phyloP scores from a whole-genome alignment of 1,140 invertebrate genomes.

The Lasaia peninsularis region DNA sequence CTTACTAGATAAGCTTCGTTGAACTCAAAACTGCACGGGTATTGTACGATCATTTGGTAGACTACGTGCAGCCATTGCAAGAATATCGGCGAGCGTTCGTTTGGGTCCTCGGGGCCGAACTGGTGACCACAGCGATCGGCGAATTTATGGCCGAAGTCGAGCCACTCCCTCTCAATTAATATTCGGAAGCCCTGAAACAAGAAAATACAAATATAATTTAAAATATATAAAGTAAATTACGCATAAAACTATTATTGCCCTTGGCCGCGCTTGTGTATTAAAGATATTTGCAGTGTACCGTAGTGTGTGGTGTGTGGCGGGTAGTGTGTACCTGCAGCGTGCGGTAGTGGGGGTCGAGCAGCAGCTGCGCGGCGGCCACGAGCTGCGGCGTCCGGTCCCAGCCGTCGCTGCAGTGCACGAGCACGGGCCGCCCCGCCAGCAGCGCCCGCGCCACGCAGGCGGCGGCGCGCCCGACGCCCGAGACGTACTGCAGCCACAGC shows the following conservation, averaged over 20 bases:
- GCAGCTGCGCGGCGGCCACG: constrained; percentile 92
- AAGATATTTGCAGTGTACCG: too few species aligned
- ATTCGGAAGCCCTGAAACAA: constrained; percentile 89
- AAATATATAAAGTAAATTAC: background rate
- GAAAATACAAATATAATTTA: background rate
- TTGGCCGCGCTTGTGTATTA: too few species aligned
- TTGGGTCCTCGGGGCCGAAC: constrained; percentile 88
- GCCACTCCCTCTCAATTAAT: constrained; percentile 95
- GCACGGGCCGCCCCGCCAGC: constrained; percentile 90
- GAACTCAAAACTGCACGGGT: constrained; percentile 96
- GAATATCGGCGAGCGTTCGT: constrained; percentile 97
- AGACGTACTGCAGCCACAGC: constrained; percentile 94
- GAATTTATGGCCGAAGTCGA: constrained; percentile 98
- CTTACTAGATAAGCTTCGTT: constrained; percentile 94
- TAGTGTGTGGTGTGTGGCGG: background rate
- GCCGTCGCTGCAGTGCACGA: constrained; percentile 97
- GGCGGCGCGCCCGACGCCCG: constrained; percentile 88
- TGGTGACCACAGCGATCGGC: constrained; percentile 95
- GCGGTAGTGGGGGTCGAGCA: constrained; percentile 95
- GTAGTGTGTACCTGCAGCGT: constrained; percentile 85
- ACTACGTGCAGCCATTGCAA: constrained; percentile 98
- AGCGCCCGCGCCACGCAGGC: constrained; percentile 88
- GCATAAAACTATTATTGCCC: too few species aligned
- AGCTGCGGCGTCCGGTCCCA: constrained; percentile 98
- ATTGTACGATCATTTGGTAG: constrained; percentile 93